Evolutionary conservation across 2,797 vertebrate species (phyloP).

Genomic region (Pseudopleuronectes americanus): DNA sequence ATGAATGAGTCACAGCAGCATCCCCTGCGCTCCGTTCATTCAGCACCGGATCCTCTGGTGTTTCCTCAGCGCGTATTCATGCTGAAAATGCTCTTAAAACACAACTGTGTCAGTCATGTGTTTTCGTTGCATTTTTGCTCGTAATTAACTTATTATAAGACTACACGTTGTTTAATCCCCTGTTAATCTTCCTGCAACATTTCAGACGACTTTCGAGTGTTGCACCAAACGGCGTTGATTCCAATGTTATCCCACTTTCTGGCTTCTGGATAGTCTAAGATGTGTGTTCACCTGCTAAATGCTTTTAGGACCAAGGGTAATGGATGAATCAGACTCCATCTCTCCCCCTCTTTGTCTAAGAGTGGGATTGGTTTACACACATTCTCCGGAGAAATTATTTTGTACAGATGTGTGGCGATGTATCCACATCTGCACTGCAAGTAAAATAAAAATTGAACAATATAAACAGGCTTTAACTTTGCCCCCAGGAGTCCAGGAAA

Average conservation of each 20-base stretch:
- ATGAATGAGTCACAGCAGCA: constrained; percentile 37
- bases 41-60: constrained; percentile 21
- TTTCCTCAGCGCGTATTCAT: too few relatives aligned
- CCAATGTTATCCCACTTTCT: neutral
- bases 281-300: neutral
- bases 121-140: neutral
- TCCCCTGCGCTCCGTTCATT: constrained; percentile 50
- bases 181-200: neutral
- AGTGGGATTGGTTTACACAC: constrained; percentile 22
- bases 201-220: neutral
- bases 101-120: neutral
- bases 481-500: neutral
- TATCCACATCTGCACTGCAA: neutral
- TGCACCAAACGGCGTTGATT: neutral
- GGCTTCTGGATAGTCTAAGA: neutral
- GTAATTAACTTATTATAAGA: neutral
- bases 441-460: neutral
- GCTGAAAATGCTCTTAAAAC: neutral
- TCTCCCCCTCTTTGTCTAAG: constrained; percentile 16
- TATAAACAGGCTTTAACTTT: neutral
- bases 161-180: neutral
- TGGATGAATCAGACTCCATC: constrained; percentile 14
- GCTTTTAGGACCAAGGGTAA: constrained; percentile 9
- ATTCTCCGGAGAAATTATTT: constrained; percentile 30
- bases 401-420: neutral